These are phyloP conservation scores for Potamilus streckersoni DNA, from an alignment of 1,140 invertebrate species.

Conservation along the genomic window DNA sequence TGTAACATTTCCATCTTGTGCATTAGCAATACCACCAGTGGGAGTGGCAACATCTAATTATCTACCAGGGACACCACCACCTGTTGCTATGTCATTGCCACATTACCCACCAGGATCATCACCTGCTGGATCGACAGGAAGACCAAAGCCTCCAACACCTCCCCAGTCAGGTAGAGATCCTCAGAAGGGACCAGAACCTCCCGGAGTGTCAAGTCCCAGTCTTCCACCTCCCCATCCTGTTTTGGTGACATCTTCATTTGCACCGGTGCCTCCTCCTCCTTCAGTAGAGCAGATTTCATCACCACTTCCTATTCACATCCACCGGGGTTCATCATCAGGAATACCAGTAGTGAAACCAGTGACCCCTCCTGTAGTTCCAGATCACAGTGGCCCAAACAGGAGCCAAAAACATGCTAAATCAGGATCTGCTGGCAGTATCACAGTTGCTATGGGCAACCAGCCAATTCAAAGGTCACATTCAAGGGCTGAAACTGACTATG, in stretches of 20 bases:
- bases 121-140: conserved; percentile 12
- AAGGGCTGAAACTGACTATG: conserved; percentile 24
- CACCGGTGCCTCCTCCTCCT: conserved; percentile 19
- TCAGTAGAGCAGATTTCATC: conserved; percentile 23
- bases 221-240: conserved; percentile 3
- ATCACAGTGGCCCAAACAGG: conserved; percentile 31
- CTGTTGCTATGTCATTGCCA: conserved; percentile 30
- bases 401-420: conserved; percentile 21
- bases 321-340: conserved; percentile 7
- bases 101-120: conserved; percentile 9
- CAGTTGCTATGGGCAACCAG: conserved; percentile 34
- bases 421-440: conserved; percentile 22
- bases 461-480: conserved; percentile 17
- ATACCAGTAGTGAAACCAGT: conserved; percentile 12
- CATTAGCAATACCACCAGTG: conserved; percentile 9
- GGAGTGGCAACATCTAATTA: conserved; percentile 13
- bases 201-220: neutral
- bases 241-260: conserved; percentile 2
- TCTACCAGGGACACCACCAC: conserved; percentile 19
- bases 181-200: too few species aligned
- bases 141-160: conserved; percentile 14
- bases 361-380: conserved; percentile 13
- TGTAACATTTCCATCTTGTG: too few species aligned
- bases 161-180: neutral
- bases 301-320: conserved; percentile 8